Percentiles rank a stretch among this genome's conserved stretches.
Conservation (phyloP, 2,113 vertebrate genomes). For the Aplodontia rufa region DNA sequence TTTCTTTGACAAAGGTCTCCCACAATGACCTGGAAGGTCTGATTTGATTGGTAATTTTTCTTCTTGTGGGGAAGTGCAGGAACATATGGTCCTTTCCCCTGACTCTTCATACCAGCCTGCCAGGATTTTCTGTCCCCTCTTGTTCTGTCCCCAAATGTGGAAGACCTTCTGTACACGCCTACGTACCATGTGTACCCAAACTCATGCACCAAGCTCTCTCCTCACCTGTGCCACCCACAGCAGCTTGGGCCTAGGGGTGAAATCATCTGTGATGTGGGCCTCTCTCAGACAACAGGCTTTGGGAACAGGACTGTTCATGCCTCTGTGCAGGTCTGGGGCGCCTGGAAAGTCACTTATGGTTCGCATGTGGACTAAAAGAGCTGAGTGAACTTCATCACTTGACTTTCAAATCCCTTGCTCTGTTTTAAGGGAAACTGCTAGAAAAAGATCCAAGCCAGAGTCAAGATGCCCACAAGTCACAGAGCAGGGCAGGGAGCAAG, state of each 20-base stretch:
- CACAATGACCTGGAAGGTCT: not conserved
- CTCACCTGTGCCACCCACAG: not conserved
- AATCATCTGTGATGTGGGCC: not conserved
- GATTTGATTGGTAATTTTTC: not conserved
- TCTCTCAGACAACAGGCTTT: not conserved
- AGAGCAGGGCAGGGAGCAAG: not conserved
- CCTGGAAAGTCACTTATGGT: not conserved
- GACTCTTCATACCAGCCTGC: fast-evolving
- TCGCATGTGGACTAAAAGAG: not conserved
- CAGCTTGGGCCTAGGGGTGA: not conserved
- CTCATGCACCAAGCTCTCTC: not conserved
- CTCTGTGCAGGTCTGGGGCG: not conserved
- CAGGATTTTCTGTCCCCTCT: not conserved
- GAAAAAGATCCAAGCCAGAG: not conserved
- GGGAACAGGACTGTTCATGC: not conserved
- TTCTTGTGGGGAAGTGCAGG: not conserved
- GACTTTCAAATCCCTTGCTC: not conserved
- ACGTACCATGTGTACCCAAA: not conserved
- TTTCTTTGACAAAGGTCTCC: not conserved
- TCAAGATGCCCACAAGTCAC: not conserved
- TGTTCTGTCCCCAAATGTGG: not conserved
- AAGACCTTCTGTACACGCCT: not conserved
- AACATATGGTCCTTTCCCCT: not conserved
- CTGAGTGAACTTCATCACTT: not conserved
- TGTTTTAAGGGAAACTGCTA: not conserved